Evolutionary conservation across 2,113 vertebrate genomes (phyloP), one percentile per base, ranked within the genome.

Genomic region (Neolamprologus cancellatus): DNA sequence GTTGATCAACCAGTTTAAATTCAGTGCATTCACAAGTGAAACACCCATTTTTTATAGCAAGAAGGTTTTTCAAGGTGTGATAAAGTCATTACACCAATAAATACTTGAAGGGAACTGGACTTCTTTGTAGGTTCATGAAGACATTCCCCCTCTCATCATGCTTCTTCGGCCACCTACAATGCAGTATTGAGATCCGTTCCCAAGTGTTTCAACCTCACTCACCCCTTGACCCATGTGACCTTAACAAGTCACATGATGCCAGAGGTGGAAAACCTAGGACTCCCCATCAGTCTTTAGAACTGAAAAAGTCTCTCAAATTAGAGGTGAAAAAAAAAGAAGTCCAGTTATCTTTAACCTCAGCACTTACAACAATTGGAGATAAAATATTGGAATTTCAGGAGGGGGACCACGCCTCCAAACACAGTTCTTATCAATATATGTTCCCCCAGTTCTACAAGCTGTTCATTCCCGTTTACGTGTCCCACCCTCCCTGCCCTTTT

Each of bases 401-500:
- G 57, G 57, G 28, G 57, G 15, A 61, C 28, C 57, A 61, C 2
- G 1, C 57, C 57, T 61, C 1, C 57, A 32, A 32, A 61, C 57
- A 32, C 15, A 32, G 1, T 61, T 61, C 2, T 61, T 61, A 59
- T 59, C 28, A 32, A 59, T 32, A 59, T 59, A 11, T 59, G 57
- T 59, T 59, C 8, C 55, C 55, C 28, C 55, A 32, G 28, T 59
- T 59, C 15, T 59, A 6, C 28, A 59, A 32, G 15, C 28, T 59
- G 5, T 59, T 59, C 28, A 32, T 32, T 17, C 25, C 15, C 1
- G 0, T 17, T 59, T 32, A 59, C 2, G 0, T 1, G 55, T 32
- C 15, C 1, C 55, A 59, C 57, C 28, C 57, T 32, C 28, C 5
- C 0, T 59, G 28, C 15, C 8, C 28, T 32, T 59, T 59, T 32